Percentiles rank a stretch among this genome's conserved stretches.
Evolutionary conservation across 2,113 vertebrate genomes (phyloP).

Genomic region (Epinephelus lanceolatus): DNA sequence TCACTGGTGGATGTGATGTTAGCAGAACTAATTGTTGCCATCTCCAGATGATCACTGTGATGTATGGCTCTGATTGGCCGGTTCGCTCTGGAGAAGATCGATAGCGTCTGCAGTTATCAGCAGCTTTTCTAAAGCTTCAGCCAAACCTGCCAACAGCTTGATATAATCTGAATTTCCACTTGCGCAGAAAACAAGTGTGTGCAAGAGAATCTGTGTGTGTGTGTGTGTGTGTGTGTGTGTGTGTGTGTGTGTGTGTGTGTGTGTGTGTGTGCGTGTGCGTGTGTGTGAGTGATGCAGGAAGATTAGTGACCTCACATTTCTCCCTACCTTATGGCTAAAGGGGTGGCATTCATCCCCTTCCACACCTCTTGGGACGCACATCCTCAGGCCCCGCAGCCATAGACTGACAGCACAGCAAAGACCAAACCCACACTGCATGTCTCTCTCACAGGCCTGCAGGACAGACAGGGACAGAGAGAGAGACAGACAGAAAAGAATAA

Average conservation of each 20-base stretch:
- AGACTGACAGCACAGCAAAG: constrained; percentile 94
- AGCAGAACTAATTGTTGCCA: constrained; percentile 48
- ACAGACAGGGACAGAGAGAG: constrained; percentile 16
- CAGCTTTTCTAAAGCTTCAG: constrained; percentile 67
- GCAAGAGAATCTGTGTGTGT: background rate
- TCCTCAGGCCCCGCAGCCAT: constrained; percentile 91
- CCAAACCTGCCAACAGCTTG: constrained; percentile 45
- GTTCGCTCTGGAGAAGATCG: constrained; percentile 63
- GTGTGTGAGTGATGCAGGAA: background rate
- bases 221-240: constrained; percentile 10
- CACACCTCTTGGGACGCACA: constrained; percentile 91
- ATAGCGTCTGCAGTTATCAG: constrained; percentile 77
- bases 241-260: background rate
- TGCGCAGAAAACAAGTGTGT: constrained; percentile 9
- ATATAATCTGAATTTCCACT: constrained; percentile 53
- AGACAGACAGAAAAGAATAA: background rate
- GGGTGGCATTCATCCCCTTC: constrained; percentile 93
- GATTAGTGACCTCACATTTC: constrained; percentile 32
- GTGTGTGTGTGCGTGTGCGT: background rate
- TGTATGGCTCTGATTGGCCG: constrained; percentile 59
- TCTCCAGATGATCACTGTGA: constrained; percentile 62
- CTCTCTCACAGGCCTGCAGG: constrained; percentile 90
- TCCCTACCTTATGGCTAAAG: constrained; percentile 90
- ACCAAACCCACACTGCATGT: constrained; percentile 88
- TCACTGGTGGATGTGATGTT: constrained; percentile 47